Percentiles rank a stretch among this genome's conserved stretches.
Conservation (phyloP, 1,140 invertebrate species). For the Triops longicaudatus region DNA sequence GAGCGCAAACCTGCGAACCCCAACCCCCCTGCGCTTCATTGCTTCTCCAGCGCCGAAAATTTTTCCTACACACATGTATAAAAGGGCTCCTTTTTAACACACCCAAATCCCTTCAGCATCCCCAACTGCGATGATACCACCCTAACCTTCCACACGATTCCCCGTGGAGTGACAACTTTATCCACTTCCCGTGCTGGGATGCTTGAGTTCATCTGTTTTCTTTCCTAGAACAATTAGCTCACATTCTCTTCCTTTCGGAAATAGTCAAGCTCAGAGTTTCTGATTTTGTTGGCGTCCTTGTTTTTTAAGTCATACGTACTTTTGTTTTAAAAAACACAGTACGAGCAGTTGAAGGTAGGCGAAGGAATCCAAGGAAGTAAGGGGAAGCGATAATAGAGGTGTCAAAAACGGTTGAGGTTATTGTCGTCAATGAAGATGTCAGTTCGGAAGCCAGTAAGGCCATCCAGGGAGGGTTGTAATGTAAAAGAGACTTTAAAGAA, state of each 20-base stretch:
- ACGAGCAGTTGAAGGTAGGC: neutral
- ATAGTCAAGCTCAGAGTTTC: too few species aligned
- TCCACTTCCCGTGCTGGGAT: neutral
- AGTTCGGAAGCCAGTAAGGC: slow-evolving; percentile 11
- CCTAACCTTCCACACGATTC: neutral
- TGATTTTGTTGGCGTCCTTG: too few species aligned
- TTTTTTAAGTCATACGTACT: too few species aligned
- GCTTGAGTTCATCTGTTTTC: too few species aligned
- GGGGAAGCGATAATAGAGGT: slow-evolving; percentile 5
- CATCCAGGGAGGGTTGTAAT: neutral
- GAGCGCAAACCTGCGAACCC: neutral
- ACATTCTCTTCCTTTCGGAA: too few species aligned
- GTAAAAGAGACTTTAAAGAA: slow-evolving; percentile 9
- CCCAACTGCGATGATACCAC: neutral
- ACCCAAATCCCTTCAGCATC: neutral
- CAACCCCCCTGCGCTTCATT: neutral
- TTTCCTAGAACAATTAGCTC: too few species aligned
- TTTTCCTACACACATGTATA: neutral
- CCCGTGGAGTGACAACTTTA: slow-evolving; percentile 1
- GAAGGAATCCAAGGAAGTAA: neutral
- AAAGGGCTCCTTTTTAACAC: neutral
- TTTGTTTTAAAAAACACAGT: neutral
- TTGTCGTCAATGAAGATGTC: slow-evolving; percentile 12
- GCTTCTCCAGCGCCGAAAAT: neutral
- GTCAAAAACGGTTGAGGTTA: slow-evolving; percentile 15